Conservation (phyloP, 2,888 invertebrate genomes). For the Nowickia ferox region DNA sequence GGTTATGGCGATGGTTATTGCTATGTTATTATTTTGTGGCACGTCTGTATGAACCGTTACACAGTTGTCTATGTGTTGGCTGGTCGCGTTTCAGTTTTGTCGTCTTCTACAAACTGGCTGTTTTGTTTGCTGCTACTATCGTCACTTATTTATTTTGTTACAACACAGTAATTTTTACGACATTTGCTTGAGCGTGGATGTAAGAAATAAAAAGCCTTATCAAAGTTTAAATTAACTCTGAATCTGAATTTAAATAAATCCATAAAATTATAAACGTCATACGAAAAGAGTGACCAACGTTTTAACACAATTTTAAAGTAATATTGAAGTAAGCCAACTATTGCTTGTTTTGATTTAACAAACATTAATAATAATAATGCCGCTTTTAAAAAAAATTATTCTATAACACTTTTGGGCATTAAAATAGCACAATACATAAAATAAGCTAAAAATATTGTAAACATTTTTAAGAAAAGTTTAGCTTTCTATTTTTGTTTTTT, state of each 20-base stretch:
- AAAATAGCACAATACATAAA: neutral
- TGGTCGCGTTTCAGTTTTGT: too few relatives aligned
- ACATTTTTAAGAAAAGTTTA: too few relatives aligned
- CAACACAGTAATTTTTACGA: slow-evolving; percentile 27
- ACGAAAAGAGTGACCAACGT: slow-evolving; percentile 11
- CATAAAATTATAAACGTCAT: slow-evolving; percentile 13
- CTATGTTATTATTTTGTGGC: too few relatives aligned
- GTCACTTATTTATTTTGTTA: slow-evolving; percentile 33
- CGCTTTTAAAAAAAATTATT: neutral
- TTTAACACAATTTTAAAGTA: neutral
- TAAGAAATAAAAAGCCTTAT: neutral
- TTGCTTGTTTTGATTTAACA: neutral
- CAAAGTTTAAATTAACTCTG: slow-evolving; percentile 9
- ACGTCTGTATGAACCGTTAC: too few relatives aligned
- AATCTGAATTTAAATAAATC: slow-evolving; percentile 20
- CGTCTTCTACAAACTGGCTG: too few relatives aligned
- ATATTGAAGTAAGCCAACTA: neutral
- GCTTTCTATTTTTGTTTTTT: too few relatives aligned
- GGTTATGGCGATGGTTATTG: too few relatives aligned
- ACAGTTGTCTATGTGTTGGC: too few relatives aligned
- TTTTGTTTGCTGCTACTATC: neutral
- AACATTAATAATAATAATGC: neutral
- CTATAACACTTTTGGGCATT: neutral
- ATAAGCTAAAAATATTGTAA: too few relatives aligned
- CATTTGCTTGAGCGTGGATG: neutral